Percentiles rank a stretch among this genome's conserved stretches.
These are phyloP conservation scores for Tiliqua scincoides DNA, from an alignment of 2,113 vertebrate genomes.

Conservation along the genomic window DNA sequence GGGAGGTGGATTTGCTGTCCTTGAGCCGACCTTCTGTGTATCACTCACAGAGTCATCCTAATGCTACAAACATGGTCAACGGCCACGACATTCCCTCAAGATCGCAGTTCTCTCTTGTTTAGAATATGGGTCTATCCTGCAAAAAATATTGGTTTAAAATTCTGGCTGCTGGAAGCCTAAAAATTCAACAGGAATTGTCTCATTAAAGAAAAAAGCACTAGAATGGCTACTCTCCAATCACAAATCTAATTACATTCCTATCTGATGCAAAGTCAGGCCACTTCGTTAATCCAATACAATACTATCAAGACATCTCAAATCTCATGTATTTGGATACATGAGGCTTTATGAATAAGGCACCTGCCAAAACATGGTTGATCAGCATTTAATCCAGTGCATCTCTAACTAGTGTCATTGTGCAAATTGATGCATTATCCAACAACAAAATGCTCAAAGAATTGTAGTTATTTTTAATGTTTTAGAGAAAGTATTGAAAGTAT, in stretches of 20 bases:
- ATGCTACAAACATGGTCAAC: rapidly evolving
- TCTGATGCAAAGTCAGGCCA: not conserved
- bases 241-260: not conserved
- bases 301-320: not conserved
- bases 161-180: not conserved
- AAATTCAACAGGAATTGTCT: not conserved
- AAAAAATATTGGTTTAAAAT: not conserved
- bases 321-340: not conserved
- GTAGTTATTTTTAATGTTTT: too few species aligned
- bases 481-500: too few species aligned
- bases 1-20: not conserved
- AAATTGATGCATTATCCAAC: not conserved
- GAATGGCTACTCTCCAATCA: not conserved
- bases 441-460: too few species aligned
- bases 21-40: conserved; percentile 2
- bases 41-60: not conserved
- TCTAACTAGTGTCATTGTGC: not conserved
- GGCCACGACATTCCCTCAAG: rapidly evolving
- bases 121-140: not conserved
- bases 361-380: not conserved
- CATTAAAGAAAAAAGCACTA: not conserved
- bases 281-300: not conserved
- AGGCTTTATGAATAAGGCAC: not conserved
- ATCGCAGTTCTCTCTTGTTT: not conserved
- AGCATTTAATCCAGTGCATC: not conserved